Evolutionary conservation across 2,888 invertebrate genomes (phyloP).

Genomic region (Rhamnusium bicolor): DNA sequence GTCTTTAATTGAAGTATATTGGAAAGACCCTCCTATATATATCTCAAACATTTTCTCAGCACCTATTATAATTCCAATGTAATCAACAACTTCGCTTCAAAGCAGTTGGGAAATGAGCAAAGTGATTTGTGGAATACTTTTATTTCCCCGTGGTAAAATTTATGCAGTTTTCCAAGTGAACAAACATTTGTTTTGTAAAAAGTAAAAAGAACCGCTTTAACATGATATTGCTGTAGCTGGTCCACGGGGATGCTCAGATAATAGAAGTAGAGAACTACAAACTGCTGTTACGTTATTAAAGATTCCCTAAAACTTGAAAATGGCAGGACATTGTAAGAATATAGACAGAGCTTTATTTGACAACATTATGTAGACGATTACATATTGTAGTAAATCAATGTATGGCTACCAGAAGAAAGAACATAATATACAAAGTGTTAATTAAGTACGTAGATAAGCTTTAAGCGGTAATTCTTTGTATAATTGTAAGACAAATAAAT

Average conservation of each 20-base stretch:
- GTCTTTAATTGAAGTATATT: not conserved
- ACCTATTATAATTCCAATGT: constrained; percentile 22
- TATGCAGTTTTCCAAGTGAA: constrained; percentile 48
- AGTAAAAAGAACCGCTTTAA: constrained; percentile 38
- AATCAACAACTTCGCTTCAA: constrained; percentile 30
- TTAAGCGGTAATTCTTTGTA: too few species aligned
- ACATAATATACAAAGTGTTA: too few species aligned
- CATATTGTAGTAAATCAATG: too few species aligned
- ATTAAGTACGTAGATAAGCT: too few species aligned
- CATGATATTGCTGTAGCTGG: constrained; percentile 43
- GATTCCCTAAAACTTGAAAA: not conserved
- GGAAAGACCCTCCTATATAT: not conserved
- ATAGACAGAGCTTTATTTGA: too few species aligned
- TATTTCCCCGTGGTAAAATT: constrained; percentile 47
- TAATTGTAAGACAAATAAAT: too few species aligned
- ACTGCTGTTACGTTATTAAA: not conserved
- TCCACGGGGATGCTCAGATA: constrained; percentile 40
- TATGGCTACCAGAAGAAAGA: too few species aligned
- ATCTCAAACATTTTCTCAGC: constrained; percentile 4
- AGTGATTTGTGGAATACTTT: constrained; percentile 48
- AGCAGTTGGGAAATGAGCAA: constrained; percentile 36
- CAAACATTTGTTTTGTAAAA: constrained; percentile 41
- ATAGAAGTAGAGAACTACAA: not conserved
- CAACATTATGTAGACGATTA: too few species aligned
- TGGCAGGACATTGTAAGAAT: too few species aligned